Evolutionary conservation across 2,797 vertebrate species (phyloP).

Genomic region (Chelmon rostratus): DNA sequence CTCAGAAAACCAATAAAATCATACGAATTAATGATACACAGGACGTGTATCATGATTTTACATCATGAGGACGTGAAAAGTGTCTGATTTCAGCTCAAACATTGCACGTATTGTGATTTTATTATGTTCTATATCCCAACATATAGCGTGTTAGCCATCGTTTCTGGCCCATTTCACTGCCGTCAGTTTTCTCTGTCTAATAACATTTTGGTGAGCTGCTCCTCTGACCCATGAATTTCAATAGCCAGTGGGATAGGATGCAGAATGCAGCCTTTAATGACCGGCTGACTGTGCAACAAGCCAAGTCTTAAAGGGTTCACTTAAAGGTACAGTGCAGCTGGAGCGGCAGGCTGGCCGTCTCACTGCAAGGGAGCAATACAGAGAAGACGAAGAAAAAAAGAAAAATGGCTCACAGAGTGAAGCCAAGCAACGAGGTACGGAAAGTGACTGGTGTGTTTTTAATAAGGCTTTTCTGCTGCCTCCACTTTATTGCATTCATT

Average conservation of each 20-base stretch:
- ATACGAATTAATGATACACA: neutral
- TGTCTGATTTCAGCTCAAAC: neutral
- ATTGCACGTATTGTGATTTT: neutral
- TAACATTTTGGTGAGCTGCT: slow-evolving; percentile 61
- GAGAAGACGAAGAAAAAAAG: too few relatives aligned
- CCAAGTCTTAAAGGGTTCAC: slow-evolving; percentile 27
- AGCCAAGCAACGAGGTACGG: neutral
- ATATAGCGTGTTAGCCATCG: neutral
- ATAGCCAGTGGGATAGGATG: slow-evolving; percentile 45
- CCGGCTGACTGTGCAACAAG: slow-evolving; percentile 45
- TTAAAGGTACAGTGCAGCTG: slow-evolving; percentile 39
- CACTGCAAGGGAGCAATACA: neutral
- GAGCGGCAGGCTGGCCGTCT: neutral
- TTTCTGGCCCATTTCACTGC: slow-evolving; percentile 40
- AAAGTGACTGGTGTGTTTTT: neutral
- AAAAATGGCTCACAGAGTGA: neutral
- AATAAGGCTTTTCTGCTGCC: slow-evolving; percentile 8
- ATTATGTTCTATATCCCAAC: neutral
- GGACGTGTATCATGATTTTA: neutral
- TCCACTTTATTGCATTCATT: neutral
- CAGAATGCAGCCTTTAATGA: slow-evolving; percentile 41
- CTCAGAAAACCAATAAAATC: neutral
- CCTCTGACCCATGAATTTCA: slow-evolving; percentile 69
- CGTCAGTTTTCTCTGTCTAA: slow-evolving; percentile 44
- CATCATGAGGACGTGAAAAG: neutral